These are phyloP conservation scores for Apolygus lucorum DNA, from an alignment of 1,140 invertebrate genomes.

Conservation along the genomic window DNA sequence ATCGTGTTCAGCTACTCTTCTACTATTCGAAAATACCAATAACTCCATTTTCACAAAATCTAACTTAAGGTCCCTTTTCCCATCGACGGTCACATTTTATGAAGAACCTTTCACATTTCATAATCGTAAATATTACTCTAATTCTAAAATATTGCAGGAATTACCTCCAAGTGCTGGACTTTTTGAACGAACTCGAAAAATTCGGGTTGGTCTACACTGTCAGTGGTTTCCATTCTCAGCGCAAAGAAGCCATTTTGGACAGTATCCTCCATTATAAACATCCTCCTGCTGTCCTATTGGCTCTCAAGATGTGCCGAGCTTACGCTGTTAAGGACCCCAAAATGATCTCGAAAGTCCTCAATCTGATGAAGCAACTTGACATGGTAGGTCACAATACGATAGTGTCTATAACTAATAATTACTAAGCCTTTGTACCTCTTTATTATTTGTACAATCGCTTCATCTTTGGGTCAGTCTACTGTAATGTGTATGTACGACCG, in stretches of 20 bases:
- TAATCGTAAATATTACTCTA: no score
- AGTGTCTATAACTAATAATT: no score
- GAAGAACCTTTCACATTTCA: not conserved
- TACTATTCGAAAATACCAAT: no score
- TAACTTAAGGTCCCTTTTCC: no score
- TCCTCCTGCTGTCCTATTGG: slow-evolving; percentile 23
- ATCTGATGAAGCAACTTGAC: not conserved
- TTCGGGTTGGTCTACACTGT: slow-evolving; percentile 40
- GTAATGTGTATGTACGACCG: no score
- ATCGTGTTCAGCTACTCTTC: no score
- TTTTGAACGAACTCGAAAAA: slow-evolving; percentile 41
- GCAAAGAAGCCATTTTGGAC: slow-evolving; percentile 38
- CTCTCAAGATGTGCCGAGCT: slow-evolving; percentile 17
- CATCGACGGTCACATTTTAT: no score
- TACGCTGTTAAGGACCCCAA: not conserved
- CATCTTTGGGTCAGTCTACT: no score
- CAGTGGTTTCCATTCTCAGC: slow-evolving; percentile 36
- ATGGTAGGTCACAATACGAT: no score
- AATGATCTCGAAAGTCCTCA: not conserved
- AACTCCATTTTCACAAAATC: no score
- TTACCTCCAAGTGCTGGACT: slow-evolving; percentile 38
- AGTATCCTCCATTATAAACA: slow-evolving; percentile 34
- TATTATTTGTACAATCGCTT: no score
- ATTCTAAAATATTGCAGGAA: slow-evolving; percentile 36
- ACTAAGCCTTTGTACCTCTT: no score